Evolutionary conservation across 92 coral and sea anemone species (phyloP), one percentile per base, ranked within the genome.

Genomic region (Phymanthus crucifer): DNA sequence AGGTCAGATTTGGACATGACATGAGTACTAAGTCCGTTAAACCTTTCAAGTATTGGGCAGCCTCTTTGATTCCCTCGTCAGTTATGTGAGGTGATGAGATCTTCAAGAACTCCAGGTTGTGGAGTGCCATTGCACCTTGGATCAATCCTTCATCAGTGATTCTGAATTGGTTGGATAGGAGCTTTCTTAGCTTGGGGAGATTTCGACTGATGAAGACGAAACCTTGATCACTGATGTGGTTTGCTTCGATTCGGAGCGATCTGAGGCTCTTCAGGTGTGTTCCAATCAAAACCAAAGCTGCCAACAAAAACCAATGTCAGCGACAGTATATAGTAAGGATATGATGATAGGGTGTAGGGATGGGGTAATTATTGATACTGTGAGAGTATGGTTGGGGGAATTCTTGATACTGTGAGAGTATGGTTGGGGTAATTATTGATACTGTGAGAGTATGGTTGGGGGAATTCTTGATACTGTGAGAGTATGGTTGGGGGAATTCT

Each of bases 61-160:
- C 90, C 65, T 82, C 74, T 57, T 71, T 43, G 66, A 94, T 82
- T 71, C 98, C 98, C 16, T 83, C 78, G 71, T 94, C 94, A 17
- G 98, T 91, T 74, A 94, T 91, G 33, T 87, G 78, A 68, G 80
- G 76, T 27, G 98, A 94, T n/a, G 97, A 93, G 45, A 94, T 83
- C 61, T 94, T 93, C 58, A 94, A 80, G 38, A 91, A 95, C 67
- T 91, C 94, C 24, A 94, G 89, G 69, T 87, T 88, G 1, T 85
- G 74, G 23, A 94, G 83, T 24, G 64, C 64, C 64, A 19, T 54
- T 54, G 98, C 73, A 2, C 94, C 98, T 61, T 89, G 84, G 35
- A 87, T 34, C 2, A 94, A 82, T 58, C 98, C 98, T 24, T 77
- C 58, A 83, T 94, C 92, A 17, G 94, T 82, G 66, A 94, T 89